Evolutionary conservation across 2,113 vertebrate species (phyloP), one percentile per base, ranked within the genome.

Genomic region (Meles meles): DNA sequence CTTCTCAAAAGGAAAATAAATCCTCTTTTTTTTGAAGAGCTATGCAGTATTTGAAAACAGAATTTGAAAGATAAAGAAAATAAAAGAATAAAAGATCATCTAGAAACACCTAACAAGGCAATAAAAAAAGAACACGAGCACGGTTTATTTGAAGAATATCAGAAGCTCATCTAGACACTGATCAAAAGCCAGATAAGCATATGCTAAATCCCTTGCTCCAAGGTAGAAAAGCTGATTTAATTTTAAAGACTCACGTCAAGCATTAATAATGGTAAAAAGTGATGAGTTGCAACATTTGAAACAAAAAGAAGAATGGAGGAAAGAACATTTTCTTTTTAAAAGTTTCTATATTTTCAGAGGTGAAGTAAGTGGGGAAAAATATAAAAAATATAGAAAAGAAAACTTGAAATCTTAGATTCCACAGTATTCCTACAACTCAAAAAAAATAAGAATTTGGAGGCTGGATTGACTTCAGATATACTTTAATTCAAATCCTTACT

Each of bases 61-160:
- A 84, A 84, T 42, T 91, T 52, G 52, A 82, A 96, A 93, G 79
- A 61, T 93, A 93, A 96, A 93, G 72, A 63, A 95, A 87, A 94
- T 87, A 67, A 94, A 88, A 72, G 61, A 80, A 23, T 87, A 67
- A 67, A 88, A 61, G 42, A 74, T n/a, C 20, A 44, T 88, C n/a
- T 86, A n/a, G 92, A 23, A 49, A 79, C 92, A 83, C 5, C 67
- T 87, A 89, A 87, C 18, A 74, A 90, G 80, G 14, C 61, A 92
- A 31, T 89, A 14, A 37, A 87, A 8, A 31, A 61, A 82, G 13
- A 49, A 49, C n/a, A n/a, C n/a, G 72, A 81, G 15, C 0, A 13
- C 5, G 34, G 11, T 49, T 83, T 69, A 34, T 89, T 13, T 76
- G 7, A 83, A 77, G 63, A 67, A 31, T 20, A 63, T 76, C 44